A percentile compares a stretch with the other conserved stretches of the same genome.
These are phyloP conservation scores for Chamaea fasciata DNA, from an alignment of 2,113 vertebrate species.

Conservation along the genomic window DNA sequence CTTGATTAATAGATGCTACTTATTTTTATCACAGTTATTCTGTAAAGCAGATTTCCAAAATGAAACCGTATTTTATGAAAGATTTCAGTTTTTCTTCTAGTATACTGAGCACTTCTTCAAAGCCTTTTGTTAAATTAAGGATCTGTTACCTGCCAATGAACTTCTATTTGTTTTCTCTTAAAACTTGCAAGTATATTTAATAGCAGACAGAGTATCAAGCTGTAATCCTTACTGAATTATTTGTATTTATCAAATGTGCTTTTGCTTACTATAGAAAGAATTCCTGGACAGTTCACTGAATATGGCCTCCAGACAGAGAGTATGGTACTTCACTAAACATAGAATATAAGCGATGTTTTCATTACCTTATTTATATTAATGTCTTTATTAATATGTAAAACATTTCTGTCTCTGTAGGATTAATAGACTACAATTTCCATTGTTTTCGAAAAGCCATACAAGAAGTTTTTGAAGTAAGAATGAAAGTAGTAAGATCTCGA, in stretches of 20 bases:
- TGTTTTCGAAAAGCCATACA: conserved; percentile 96
- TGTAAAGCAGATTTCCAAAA: background rate
- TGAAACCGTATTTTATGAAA: background rate
- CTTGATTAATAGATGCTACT: background rate
- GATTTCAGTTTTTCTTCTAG: background rate
- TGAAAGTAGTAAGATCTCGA: conserved; percentile 86
- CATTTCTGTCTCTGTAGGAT: conserved; percentile 71
- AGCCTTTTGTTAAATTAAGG: background rate
- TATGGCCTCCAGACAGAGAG: background rate
- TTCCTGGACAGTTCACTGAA: background rate
- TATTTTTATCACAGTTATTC: background rate
- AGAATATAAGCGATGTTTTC: background rate
- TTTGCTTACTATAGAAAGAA: background rate
- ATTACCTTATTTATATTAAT: background rate
- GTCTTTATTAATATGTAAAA: background rate
- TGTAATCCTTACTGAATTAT: background rate
- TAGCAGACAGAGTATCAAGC: background rate
- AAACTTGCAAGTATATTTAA: background rate
- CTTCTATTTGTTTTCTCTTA: background rate
- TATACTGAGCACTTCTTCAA: background rate
- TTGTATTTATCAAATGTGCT: background rate
- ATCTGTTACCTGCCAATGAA: background rate
- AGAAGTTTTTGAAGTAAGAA: conserved; percentile 92
- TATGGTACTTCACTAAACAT: background rate
- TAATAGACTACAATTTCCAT: conserved; percentile 98